These are phyloP conservation scores for Sebastes paucispinis DNA, from an alignment of 2,797 vertebrate genomes.

Conservation along the genomic window DNA sequence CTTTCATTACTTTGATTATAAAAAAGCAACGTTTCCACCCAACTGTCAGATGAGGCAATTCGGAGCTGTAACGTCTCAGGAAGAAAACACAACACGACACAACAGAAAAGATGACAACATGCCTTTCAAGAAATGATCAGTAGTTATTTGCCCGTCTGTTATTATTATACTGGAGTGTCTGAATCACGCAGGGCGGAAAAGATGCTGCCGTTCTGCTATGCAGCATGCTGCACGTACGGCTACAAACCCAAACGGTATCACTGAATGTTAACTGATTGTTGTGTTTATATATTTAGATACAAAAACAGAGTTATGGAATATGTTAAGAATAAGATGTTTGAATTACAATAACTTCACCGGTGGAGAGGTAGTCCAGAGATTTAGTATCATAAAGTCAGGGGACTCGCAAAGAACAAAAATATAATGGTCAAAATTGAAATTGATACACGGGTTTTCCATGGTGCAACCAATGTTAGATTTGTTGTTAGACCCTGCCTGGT, in stretches of 20 bases:
- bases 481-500: too few relatives aligned
- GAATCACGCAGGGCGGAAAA: neutral
- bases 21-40: neutral
- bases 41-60: neutral
- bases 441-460: neutral
- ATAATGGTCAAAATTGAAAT: neutral
- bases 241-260: neutral
- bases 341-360: neutral
- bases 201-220: neutral
- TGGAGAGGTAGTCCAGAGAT: neutral
- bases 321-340: neutral
- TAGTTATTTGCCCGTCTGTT: neutral
- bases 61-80: neutral
- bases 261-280: neutral
- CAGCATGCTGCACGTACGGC: neutral
- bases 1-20: neutral
- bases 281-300: neutral
- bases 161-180: neutral
- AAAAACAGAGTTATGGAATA: neutral
- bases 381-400: neutral
- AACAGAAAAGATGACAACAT: neutral
- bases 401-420: neutral
- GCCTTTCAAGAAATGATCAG: neutral
- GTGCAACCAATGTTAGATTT: neutral
- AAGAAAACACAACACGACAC: neutral